A percentile compares a stretch with the other conserved stretches of the same genome.
These are phyloP conservation scores for Heterocephalus glaber DNA, from an alignment of 2,113 vertebrate species.

Conservation along the genomic window DNA sequence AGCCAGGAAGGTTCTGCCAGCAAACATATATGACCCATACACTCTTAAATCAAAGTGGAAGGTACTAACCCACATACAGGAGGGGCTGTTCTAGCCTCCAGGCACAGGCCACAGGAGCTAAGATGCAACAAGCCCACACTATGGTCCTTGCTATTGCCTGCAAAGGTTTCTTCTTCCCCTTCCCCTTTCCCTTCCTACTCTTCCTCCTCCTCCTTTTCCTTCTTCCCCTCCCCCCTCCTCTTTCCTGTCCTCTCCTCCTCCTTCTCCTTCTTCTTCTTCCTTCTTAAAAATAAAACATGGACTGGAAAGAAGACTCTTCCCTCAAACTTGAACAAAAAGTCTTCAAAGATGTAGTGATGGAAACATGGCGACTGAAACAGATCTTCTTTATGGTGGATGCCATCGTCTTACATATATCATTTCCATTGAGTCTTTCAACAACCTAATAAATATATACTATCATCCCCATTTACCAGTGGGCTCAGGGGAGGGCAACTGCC, in stretches of 20 bases:
- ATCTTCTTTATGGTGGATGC: neutral
- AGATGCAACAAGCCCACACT: neutral
- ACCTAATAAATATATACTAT: fast-evolving
- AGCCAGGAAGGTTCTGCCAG: neutral
- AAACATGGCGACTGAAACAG: neutral
- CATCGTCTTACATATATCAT: neutral
- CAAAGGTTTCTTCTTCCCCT: neutral
- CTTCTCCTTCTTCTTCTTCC: neutral
- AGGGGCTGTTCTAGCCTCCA: neutral
- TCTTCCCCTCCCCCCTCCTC: too few species aligned
- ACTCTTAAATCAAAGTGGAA: neutral
- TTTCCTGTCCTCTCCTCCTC: neutral
- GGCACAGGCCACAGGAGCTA: neutral
- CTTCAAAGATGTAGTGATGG: neutral
- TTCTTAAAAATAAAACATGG: neutral
- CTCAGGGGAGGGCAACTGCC: neutral
- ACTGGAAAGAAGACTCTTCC: neutral
- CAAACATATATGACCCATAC: too few species aligned
- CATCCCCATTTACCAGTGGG: neutral
- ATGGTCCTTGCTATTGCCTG: neutral
- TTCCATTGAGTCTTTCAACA: neutral
- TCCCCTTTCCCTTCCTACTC: neutral
- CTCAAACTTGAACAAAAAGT: neutral
- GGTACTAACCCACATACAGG: neutral
- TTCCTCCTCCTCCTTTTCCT: too few species aligned